phyloP scores from a whole-genome alignment of 2,113 vertebrate genomes.

The Ginglymostoma cirratum region DNA sequence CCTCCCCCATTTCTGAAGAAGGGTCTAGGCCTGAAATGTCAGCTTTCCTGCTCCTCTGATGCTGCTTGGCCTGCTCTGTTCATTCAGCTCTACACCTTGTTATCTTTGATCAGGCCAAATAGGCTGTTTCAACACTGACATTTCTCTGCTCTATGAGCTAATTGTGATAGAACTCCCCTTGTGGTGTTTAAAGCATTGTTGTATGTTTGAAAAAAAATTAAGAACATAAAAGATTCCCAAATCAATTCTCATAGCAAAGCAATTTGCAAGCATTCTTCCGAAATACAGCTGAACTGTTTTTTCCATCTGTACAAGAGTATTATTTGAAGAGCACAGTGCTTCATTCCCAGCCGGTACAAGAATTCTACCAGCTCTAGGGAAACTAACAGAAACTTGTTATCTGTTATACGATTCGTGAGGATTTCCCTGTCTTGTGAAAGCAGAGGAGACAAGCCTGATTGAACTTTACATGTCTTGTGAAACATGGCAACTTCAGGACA shows the following conservation, averaged over 20 bases:
- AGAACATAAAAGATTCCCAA: constrained; percentile 2
- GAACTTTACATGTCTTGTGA: not conserved
- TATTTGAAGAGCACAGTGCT: not conserved
- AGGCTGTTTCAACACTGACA: not conserved
- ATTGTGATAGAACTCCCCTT: not conserved
- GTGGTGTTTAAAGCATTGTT: not conserved
- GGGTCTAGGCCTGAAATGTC: too few relatives aligned
- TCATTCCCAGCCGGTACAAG: not conserved
- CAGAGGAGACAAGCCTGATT: not conserved
- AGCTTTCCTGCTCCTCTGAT: too few relatives aligned
- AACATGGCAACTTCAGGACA: not conserved
- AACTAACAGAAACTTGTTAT: not conserved
- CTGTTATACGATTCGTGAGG: not conserved
- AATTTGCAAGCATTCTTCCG: not conserved
- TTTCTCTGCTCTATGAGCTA: not conserved
- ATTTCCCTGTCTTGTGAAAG: not conserved
- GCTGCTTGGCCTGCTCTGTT: too few relatives aligned
- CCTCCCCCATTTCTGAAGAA: too few relatives aligned
- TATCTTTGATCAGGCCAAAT: too few relatives aligned
- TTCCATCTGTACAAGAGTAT: not conserved
- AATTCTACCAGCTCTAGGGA: not conserved
- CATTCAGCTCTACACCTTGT: too few relatives aligned
- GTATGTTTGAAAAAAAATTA: not conserved
- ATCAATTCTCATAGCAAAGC: not conserved
- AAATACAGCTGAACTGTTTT: not conserved